Evolutionary conservation across 2,888 invertebrate species (phyloP).

Genomic region (Lithodes maja): DNA sequence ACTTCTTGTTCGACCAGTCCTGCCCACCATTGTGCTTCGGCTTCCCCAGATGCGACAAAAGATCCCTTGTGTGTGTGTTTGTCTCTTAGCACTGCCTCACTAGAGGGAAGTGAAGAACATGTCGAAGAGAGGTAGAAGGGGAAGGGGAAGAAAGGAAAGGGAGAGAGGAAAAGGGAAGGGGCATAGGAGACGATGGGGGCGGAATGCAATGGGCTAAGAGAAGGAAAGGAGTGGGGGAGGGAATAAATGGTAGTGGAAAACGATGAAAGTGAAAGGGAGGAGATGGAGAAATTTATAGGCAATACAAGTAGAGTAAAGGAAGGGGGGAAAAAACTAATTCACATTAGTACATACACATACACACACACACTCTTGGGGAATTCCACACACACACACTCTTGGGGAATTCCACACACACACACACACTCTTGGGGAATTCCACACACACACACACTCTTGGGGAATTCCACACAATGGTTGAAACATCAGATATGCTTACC

Average conservation of each 20-base stretch:
- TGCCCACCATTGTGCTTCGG: background rate
- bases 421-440: too few species aligned
- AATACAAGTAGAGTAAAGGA: background rate
- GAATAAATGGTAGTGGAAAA: background rate
- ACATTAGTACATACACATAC: too few species aligned
- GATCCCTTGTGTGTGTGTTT: background rate
- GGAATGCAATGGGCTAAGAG: background rate
- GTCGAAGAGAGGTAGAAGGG: background rate
- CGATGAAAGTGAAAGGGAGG: background rate
- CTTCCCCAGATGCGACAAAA: background rate
- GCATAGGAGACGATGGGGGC: background rate
- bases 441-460: too few species aligned
- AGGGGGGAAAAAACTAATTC: background rate
- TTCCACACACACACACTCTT: too few species aligned
- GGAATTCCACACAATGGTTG: too few species aligned
- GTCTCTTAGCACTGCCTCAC: background rate
- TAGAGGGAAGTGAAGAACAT: background rate
- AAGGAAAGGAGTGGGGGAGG: background rate
- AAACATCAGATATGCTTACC: too few species aligned
- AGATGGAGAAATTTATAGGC: background rate
- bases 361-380: too few species aligned
- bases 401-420: too few species aligned
- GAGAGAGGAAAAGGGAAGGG: background rate
- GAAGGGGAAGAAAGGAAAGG: background rate
- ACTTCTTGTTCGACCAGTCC: background rate